Evolutionary conservation across 2,113 vertebrate genomes (phyloP), one percentile per base, ranked within the genome.

Genomic region (Cyanocitta stelleri): DNA sequence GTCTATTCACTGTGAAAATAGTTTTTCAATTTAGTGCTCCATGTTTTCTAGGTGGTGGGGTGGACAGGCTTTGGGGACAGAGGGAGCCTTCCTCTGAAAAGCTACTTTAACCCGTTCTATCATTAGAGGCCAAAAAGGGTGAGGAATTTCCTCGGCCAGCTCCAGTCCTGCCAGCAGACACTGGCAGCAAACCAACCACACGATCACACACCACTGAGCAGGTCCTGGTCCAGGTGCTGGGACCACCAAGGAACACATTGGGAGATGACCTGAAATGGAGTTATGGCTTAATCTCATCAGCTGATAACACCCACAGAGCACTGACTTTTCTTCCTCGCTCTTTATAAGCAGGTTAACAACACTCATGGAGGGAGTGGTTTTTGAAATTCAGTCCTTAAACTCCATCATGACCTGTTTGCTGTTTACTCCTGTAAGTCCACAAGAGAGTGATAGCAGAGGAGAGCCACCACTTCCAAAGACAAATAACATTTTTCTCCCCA

Each of bases 281-380:
- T 33, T 26, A 63, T 72, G 39, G 41, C 35, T 76, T 75, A n/a
- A 51, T 39, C 39, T 80, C 63, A 63, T 15, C 46, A 61, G 35
- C 55, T 81, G 74, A 12, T 55, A 46, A 78, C 33, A 77, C 10
- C 32, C 11, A 6, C 54, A 66, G 61, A 48, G 35, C 51, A 63
- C 26, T 11, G 2, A 30, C 24, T 78, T 61, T 73, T 66, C 48
- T 46, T 21, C 24, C 35, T 23, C 16, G 13, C 17, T 55, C 1
- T 0, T 59, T 62, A 24, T 7, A 71, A 44, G 15, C 41, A 78
- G 44, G 56, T 55, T 64, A 73, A 59, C 1, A 2, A 67, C 14
- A 27, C 2, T 46, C 2, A 0, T 6, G 22, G 30, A 72, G 5
- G 7, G 37, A 12, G 0, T 30, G 11, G 3, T 69, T 79, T 67